These are phyloP conservation scores for Romanogobio albipinnatus DNA, from an alignment of 2,113 vertebrate species.

Conservation along the genomic window DNA sequence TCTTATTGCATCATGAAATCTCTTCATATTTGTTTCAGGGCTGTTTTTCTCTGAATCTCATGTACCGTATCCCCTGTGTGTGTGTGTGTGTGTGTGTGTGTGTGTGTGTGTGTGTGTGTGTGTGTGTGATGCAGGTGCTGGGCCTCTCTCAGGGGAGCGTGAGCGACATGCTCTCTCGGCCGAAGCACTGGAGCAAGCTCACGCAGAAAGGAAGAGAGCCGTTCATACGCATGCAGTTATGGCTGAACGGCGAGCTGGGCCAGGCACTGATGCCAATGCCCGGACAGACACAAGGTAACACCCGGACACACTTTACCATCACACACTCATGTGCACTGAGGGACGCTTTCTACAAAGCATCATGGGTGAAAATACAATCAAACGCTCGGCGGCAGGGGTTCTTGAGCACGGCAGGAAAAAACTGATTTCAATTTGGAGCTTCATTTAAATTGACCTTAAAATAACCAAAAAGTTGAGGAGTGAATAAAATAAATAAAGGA, in stretches of 20 bases:
- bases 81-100: slow-evolving; percentile 16
- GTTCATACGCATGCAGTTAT: slow-evolving; percentile 94
- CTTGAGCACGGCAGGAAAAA: background rate
- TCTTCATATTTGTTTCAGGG: slow-evolving; percentile 38
- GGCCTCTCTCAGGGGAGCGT: slow-evolving; percentile 92
- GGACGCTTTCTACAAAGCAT: background rate
- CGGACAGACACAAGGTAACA: slow-evolving; percentile 43
- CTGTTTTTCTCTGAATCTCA: slow-evolving; percentile 34
- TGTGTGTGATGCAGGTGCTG: slow-evolving; percentile 78
- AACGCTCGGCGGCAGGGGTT: background rate
- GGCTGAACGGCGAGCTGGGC: slow-evolving; percentile 86
- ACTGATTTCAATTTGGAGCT: background rate
- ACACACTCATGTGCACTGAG: background rate
- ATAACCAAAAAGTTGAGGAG: background rate
- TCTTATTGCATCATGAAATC: slow-evolving; percentile 42
- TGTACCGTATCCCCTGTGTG: slow-evolving; percentile 38
- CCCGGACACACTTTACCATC: background rate
- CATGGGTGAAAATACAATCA: background rate
- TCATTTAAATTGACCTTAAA: background rate
- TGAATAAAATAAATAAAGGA: too few relatives aligned
- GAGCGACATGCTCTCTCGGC: slow-evolving; percentile 92
- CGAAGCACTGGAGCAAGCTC: slow-evolving; percentile 93
- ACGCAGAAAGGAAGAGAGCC: slow-evolving; percentile 93
- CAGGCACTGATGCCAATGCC: slow-evolving; percentile 40
- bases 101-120: slow-evolving; percentile 42